Evolutionary conservation across 2,888 invertebrate species (phyloP).

Genomic region (Capitulum mitella): DNA sequence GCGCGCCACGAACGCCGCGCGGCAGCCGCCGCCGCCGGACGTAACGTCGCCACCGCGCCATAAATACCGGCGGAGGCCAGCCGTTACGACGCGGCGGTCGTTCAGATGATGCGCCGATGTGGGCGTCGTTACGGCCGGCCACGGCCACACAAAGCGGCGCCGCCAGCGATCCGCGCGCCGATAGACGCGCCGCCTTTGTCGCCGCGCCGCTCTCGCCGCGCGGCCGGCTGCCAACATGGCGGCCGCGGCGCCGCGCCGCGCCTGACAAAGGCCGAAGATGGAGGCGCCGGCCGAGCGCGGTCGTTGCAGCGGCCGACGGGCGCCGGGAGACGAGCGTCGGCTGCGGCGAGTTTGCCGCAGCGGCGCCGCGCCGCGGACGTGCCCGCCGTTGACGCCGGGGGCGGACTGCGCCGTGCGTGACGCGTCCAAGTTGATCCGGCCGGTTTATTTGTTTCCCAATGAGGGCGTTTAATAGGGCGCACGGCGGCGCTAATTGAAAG

Average conservation of each 20-base stretch:
- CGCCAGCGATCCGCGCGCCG: not conserved
- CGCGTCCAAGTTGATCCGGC: no score
- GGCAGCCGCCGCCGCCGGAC: no score
- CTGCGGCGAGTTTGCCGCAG: no score
- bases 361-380: no score
- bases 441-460: not conserved
- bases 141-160: not conserved
- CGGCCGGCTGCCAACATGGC: not conserved
- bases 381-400: no score
- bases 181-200: not conserved
- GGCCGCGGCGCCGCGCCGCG: not conserved
- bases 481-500: slow-evolving; percentile 4
- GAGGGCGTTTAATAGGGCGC: not conserved
- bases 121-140: not conserved
- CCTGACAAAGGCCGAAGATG: no score
- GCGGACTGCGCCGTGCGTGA: no score
- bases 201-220: not conserved
- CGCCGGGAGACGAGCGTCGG: no score
- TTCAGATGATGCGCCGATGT: not conserved
- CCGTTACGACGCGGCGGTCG: not conserved
- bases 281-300: no score
- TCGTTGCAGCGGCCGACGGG: no score
- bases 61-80: not conserved
- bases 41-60: not conserved
- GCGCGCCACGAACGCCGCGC: no score